Evolutionary conservation across 2,797 vertebrate genomes (phyloP).

Genomic region (Rhynchonycteris naso): DNA sequence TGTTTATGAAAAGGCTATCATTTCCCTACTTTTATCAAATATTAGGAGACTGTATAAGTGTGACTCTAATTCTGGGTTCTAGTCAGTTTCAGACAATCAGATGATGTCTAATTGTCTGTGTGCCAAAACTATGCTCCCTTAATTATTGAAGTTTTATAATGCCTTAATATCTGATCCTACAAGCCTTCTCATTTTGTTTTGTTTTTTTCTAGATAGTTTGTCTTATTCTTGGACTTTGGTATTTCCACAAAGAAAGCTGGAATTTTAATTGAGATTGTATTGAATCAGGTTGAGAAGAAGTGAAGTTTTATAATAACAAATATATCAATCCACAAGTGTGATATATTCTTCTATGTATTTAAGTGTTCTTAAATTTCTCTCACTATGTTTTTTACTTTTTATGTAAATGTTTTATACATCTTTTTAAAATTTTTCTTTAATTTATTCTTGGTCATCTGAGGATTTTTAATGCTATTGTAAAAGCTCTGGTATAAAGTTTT

Average conservation of each 20-base stretch:
- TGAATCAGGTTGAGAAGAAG: constrained; percentile 1
- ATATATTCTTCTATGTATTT: background rate
- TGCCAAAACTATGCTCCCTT: background rate
- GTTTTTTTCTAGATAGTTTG: background rate
- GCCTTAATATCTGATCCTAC: background rate
- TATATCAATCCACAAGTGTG: background rate
- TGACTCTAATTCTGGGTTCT: background rate
- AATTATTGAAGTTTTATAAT: background rate
- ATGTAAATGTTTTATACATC: background rate
- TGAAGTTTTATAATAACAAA: background rate
- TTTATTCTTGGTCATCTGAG: constrained; percentile 1
- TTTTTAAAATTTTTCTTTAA: background rate
- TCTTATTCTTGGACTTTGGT: background rate
- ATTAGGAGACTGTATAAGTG: background rate
- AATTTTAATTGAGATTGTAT: constrained; percentile 1
- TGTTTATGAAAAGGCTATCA: background rate
- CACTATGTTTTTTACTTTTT: background rate
- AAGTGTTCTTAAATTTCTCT: background rate
- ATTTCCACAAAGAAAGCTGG: background rate
- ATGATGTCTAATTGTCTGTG: background rate
- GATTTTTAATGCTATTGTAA: background rate
- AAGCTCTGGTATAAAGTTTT: constrained; percentile 18
- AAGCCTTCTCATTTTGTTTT: background rate
- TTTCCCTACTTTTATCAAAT: background rate
- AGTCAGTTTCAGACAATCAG: background rate